Conservation (phyloP, 2,113 vertebrate genomes). For the Blennius ocellaris region DNA sequence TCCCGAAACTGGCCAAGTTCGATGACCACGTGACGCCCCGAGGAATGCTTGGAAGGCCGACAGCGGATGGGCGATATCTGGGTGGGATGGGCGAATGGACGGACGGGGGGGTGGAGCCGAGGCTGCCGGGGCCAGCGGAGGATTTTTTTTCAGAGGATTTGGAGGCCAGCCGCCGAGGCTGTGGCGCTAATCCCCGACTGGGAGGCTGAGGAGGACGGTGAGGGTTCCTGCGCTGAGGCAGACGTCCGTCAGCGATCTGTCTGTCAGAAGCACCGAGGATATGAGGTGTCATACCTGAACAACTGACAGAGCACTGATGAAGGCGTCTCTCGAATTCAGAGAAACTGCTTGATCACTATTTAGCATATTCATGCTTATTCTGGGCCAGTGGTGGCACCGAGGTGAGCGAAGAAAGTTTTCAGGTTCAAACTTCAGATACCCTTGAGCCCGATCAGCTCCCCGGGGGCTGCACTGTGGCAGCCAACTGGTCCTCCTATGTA, state of each 20-base stretch:
- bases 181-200: slow-evolving; percentile 74
- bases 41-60: too few species aligned
- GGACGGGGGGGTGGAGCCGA: slow-evolving; percentile 39
- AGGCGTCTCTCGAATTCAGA: too few species aligned
- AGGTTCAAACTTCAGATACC: too few species aligned
- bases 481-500: too few species aligned
- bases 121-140: slow-evolving; percentile 49
- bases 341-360: too few species aligned
- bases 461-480: too few species aligned
- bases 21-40: slow-evolving; percentile 56
- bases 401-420: too few species aligned
- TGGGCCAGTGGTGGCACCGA: too few species aligned
- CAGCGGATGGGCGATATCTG: too few species aligned
- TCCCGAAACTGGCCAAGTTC: slow-evolving; percentile 31
- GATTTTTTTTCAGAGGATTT: slow-evolving; percentile 46
- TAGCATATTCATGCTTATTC: too few species aligned
- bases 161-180: slow-evolving; percentile 49
- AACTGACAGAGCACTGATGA: too few species aligned
- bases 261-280: slow-evolving; percentile 51
- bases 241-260: slow-evolving; percentile 56
- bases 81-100: slow-evolving; percentile 25
- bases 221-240: slow-evolving; percentile 55
- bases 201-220: slow-evolving; percentile 63
- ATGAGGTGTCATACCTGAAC: slow-evolving; percentile 18
- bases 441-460: too few species aligned